Percentiles rank a stretch among this genome's conserved stretches.
These are phyloP conservation scores for Melanotaenia maccullochi DNA, from an alignment of 2,797 vertebrate genomes.

Conservation along the genomic window DNA sequence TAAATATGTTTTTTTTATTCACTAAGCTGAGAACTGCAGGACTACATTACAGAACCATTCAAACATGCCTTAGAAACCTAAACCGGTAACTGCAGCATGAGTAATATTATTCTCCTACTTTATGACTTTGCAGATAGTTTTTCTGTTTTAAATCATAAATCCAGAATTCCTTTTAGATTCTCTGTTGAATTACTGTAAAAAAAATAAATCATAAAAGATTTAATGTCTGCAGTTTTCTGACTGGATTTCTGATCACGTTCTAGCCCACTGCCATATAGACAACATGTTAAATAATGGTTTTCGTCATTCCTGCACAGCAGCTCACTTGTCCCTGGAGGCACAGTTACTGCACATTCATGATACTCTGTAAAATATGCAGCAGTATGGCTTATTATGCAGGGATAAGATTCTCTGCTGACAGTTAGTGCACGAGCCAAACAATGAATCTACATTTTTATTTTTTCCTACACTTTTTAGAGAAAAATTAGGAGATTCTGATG, in stretches of 20 bases:
- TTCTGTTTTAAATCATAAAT: slow-evolving; percentile 2
- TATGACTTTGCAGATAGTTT: not conserved
- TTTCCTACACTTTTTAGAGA: slow-evolving; percentile 28
- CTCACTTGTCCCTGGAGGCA: slow-evolving; percentile 40
- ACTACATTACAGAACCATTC: not conserved
- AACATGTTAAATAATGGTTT: slow-evolving; percentile 40
- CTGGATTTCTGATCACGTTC: slow-evolving; percentile 18
- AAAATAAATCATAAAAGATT: not conserved
- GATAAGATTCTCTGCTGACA: slow-evolving; percentile 34
- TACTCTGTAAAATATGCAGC: slow-evolving; percentile 37
- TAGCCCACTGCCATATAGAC: slow-evolving; percentile 10
- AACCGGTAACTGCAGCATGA: not conserved
- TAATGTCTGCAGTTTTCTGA: not conserved
- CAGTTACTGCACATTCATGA: slow-evolving; percentile 8
- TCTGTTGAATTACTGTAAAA: not conserved
- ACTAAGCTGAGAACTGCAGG: not conserved
- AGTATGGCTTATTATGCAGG: slow-evolving; percentile 48
- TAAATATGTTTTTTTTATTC: not conserved
- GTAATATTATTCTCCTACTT: not conserved
- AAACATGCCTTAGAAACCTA: not conserved
- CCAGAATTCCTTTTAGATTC: slow-evolving; percentile 6
- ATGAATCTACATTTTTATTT: slow-evolving; percentile 33
- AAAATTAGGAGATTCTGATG: slow-evolving; percentile 43
- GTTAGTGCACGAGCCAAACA: slow-evolving; percentile 24
- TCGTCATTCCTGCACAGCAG: slow-evolving; percentile 37